These are phyloP conservation scores for Bimastos eiseni DNA, from an alignment of 2,888 invertebrate species.

Conservation along the genomic window DNA sequence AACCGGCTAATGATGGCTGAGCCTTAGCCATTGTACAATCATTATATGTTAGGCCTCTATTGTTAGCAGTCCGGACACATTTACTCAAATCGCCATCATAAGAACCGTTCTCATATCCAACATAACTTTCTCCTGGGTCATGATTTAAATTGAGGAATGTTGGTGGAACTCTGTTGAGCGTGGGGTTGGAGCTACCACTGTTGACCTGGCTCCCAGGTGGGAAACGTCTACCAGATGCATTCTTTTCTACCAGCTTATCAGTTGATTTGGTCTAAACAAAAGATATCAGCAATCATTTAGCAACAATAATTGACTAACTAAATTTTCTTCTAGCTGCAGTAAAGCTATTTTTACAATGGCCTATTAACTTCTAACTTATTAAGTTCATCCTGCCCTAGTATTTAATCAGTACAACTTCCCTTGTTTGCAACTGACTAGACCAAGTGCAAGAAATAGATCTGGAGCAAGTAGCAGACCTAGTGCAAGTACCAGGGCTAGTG, in stretches of 20 bases:
- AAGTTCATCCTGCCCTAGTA: too few species aligned
- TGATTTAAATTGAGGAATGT: conserved; percentile 24
- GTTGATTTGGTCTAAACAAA: neutral
- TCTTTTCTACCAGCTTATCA: neutral
- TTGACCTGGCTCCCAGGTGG: neutral
- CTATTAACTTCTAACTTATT: neutral
- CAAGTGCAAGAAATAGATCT: too few species aligned
- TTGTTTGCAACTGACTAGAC: neutral
- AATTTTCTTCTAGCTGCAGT: neutral
- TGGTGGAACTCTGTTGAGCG: neutral
- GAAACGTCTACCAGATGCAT: neutral
- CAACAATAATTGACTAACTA: neutral
- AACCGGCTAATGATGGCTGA: conserved; percentile 39
- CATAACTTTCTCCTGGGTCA: conserved; percentile 33
- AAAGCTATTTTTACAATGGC: neutral
- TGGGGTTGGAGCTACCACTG: neutral
- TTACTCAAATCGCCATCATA: conserved; percentile 28
- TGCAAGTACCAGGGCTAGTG: too few species aligned
- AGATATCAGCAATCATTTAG: neutral
- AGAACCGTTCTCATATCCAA: conserved; percentile 17
- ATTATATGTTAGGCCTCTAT: neutral
- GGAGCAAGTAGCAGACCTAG: too few species aligned
- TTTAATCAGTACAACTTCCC: neutral
- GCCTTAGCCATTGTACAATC: conserved; percentile 17
- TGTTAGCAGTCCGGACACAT: conserved; percentile 26